Percentiles rank a stretch among this genome's conserved stretches.
phyloP scores from a whole-genome alignment of 2,113 vertebrate genomes.

The Indri indri region DNA sequence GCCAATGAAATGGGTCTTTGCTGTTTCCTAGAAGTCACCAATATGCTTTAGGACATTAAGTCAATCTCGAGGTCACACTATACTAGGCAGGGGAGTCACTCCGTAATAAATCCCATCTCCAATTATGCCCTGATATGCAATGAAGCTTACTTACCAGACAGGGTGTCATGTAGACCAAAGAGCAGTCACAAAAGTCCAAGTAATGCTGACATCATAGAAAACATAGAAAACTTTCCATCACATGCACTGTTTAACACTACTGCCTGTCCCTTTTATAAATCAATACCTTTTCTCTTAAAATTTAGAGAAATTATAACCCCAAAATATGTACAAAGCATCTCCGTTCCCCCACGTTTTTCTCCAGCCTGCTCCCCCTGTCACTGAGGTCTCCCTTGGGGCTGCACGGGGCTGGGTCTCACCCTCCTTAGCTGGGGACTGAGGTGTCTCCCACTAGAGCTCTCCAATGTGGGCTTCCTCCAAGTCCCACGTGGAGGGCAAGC shows the following conservation, averaged over 20 bases:
- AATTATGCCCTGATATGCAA: accelerated
- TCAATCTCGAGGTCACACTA: background rate
- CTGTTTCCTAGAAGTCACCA: background rate
- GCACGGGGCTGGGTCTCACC: accelerated
- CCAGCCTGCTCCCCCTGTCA: accelerated
- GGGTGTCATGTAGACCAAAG: accelerated
- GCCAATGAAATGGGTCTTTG: background rate
- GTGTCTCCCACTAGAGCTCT: background rate
- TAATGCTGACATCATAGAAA: background rate
- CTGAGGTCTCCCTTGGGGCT: background rate
- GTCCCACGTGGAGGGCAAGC: accelerated
- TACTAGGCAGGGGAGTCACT: background rate
- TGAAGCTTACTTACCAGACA: background rate
- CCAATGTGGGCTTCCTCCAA: accelerated
- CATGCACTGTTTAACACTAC: background rate
- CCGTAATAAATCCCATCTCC: background rate
- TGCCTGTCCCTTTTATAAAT: background rate
- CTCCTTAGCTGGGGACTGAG: background rate
- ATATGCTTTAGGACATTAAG: background rate
- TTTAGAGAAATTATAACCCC: background rate
- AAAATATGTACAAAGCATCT: background rate
- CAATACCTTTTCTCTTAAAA: background rate
- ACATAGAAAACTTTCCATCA: background rate
- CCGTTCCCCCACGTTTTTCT: background rate
- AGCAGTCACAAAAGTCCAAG: background rate